Conservation (phyloP, 2,888 invertebrate genomes). For the Ariolimax columbianus region DNA sequence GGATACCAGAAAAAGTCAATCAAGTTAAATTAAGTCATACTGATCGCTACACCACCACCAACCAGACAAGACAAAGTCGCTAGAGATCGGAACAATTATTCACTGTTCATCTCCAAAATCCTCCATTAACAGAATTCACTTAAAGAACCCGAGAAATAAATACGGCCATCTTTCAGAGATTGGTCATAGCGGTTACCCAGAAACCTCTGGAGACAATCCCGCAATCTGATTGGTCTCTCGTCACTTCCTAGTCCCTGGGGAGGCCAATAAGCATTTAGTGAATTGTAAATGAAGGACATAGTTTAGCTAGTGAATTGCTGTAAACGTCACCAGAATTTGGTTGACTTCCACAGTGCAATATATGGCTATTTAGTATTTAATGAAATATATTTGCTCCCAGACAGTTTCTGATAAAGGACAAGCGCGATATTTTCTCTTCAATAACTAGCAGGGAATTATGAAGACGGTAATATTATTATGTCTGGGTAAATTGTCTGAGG, state of each 20-base stretch:
- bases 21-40: too few relatives aligned
- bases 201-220: constrained; percentile 12
- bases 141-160: constrained; percentile 43
- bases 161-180: constrained; percentile 25
- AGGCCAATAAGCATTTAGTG: constrained; percentile 21
- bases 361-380: not conserved
- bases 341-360: not conserved
- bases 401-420: too few relatives aligned
- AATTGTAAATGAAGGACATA: constrained; percentile 22
- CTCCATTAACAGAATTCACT: constrained; percentile 36
- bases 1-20: too few relatives aligned
- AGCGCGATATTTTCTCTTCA: too few relatives aligned
- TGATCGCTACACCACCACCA: too few relatives aligned
- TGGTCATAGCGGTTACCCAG: constrained; percentile 9
- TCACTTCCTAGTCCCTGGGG: constrained; percentile 38
- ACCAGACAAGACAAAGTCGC: not conserved
- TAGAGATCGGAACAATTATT: constrained; percentile 27
- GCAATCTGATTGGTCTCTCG: constrained; percentile 40
- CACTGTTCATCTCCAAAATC: constrained; percentile 29
- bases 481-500: too few relatives aligned
- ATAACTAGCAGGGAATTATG: too few relatives aligned
- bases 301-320: not conserved
- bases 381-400: not conserved
- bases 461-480: too few relatives aligned
- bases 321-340: not conserved